Evolutionary conservation across 2,888 invertebrate genomes (phyloP).

Genomic region (Chesias legatella): DNA sequence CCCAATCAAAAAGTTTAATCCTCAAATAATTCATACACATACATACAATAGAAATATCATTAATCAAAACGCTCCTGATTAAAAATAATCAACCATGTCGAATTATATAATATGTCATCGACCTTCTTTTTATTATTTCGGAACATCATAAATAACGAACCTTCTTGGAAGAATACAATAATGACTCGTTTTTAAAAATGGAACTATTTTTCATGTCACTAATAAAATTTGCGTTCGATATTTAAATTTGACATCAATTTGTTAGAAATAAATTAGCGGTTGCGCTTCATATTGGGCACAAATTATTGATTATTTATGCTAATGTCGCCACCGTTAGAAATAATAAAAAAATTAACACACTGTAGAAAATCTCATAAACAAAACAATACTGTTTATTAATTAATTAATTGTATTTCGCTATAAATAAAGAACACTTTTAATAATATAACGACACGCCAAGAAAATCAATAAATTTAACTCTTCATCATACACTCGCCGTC

Average conservation of each 20-base stretch:
- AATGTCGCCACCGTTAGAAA: no score
- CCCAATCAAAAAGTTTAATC: not conserved
- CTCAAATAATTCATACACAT: slow-evolving; percentile 3
- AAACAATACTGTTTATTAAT: no score
- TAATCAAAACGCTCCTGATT: slow-evolving; percentile 43
- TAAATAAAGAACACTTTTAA: no score
- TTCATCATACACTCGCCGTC: no score
- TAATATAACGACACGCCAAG: no score
- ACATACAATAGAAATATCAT: slow-evolving; percentile 11
- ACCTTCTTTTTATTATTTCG: slow-evolving; percentile 45
- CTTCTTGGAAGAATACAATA: slow-evolving; percentile 59
- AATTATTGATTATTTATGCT: no score
- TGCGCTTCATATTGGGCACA: slow-evolving; percentile 23
- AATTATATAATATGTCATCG: slow-evolving; percentile 75
- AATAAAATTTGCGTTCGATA: slow-evolving; percentile 46
- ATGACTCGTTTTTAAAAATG: slow-evolving; percentile 38
- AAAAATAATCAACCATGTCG: slow-evolving; percentile 64
- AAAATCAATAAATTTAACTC: no score
- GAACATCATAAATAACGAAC: slow-evolving; percentile 55
- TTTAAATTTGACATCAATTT: slow-evolving; percentile 30
- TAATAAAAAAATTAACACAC: no score
- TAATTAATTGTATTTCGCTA: no score
- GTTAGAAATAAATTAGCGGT: slow-evolving; percentile 35
- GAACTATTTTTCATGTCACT: no score
- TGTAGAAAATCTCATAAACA: no score